A percentile compares a stretch with the other conserved stretches of the same genome.
Conservation (phyloP, 2,888 invertebrate genomes). For the Thumatha senex region DNA sequence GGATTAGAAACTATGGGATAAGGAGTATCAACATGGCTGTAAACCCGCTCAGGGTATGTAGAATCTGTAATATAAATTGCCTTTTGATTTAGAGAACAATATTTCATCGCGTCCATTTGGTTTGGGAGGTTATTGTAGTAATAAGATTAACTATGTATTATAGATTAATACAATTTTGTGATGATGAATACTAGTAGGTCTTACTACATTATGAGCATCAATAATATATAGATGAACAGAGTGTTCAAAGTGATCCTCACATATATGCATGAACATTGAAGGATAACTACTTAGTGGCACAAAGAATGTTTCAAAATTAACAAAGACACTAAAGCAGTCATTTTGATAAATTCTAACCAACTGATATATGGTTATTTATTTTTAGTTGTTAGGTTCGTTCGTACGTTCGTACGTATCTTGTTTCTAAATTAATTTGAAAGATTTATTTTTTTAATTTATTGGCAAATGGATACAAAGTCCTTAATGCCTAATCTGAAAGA, state of each 20-base stretch:
- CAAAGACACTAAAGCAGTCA: too few relatives aligned
- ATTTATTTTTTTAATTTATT: too few relatives aligned
- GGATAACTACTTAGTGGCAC: too few relatives aligned
- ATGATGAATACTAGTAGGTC: conserved; percentile 29
- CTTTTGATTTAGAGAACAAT: conserved; percentile 57
- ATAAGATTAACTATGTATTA: conserved; percentile 34
- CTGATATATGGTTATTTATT: too few relatives aligned
- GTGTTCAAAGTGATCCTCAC: conserved; percentile 11
- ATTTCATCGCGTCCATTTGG: conserved; percentile 71
- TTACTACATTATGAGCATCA: conserved; percentile 13
- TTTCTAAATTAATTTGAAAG: too few relatives aligned
- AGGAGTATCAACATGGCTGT: conserved; percentile 45
- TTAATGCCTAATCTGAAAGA: too few relatives aligned
- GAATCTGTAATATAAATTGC: conserved; percentile 45
- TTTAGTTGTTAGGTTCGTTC: too few relatives aligned
- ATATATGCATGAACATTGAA: conserved; percentile 11
- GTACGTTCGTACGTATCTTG: too few relatives aligned
- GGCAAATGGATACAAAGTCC: too few relatives aligned
- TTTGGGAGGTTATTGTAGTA: conserved; percentile 59
- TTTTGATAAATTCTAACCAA: too few relatives aligned
- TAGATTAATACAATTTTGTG: conserved; percentile 29
- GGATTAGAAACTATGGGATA: conserved; percentile 42
- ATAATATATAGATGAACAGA: too few relatives aligned
- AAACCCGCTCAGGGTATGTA: conserved; percentile 55
- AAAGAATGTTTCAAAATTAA: too few relatives aligned